Conservation (phyloP, 1,140 invertebrate species). For the Rhysida immarginata region DNA sequence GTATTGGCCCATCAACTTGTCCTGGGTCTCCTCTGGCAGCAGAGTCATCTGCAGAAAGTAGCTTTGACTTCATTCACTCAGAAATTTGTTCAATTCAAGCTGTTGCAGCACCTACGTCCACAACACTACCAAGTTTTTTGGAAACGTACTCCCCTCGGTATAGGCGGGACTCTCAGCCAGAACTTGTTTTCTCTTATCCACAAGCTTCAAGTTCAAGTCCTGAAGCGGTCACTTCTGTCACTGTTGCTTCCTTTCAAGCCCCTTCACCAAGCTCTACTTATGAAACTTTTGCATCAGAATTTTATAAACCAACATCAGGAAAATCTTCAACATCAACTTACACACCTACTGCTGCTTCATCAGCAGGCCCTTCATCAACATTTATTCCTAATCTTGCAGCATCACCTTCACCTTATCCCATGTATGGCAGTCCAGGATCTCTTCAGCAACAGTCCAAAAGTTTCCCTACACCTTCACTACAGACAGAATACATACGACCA, state of each 20-base stretch:
- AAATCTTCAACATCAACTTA: background rate
- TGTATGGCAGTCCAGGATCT: background rate
- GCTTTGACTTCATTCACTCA: too few species aligned
- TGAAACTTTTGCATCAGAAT: background rate
- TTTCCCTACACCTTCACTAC: background rate
- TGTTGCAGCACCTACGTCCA: too few species aligned
- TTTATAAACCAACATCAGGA: background rate
- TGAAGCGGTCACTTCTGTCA: conserved; percentile 18
- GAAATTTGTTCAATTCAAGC: too few species aligned
- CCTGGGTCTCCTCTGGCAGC: too few species aligned
- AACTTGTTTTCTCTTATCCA: conserved; percentile 16
- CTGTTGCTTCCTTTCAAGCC: too few species aligned
- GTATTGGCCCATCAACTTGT: too few species aligned
- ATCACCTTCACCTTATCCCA: background rate
- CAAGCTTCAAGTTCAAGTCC: conserved; percentile 8
- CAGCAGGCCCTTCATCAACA: background rate
- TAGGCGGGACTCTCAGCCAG: conserved; percentile 36
- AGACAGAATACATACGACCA: background rate
- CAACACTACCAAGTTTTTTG: conserved; percentile 33
- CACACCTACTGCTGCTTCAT: background rate
- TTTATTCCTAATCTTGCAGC: background rate
- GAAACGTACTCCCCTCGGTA: conserved; percentile 59
- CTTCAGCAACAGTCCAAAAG: background rate
- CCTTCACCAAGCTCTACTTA: background rate
- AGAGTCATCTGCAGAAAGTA: too few species aligned